Percentiles rank a stretch among this genome's conserved stretches.
phyloP scores from a whole-genome alignment of 2,113 vertebrate species.

The Myrmecobius fasciatus region DNA sequence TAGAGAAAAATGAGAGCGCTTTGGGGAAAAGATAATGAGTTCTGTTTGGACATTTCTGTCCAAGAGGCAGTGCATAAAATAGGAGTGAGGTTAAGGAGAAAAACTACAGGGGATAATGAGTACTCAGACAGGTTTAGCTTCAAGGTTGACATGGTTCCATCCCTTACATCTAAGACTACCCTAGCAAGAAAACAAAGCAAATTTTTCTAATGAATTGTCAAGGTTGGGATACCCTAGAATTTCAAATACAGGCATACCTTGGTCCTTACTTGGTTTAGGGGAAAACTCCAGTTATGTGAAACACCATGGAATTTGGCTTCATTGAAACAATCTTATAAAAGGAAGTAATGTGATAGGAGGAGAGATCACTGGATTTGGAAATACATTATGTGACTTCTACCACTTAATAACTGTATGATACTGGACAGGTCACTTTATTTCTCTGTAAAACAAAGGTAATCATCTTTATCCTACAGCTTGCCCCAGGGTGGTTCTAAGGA shows the following conservation, averaged over 20 bases:
- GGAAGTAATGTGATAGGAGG: neutral
- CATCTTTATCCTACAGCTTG: neutral
- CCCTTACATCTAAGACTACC: neutral
- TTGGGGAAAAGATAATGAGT: neutral
- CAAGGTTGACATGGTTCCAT: neutral
- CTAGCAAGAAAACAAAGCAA: neutral
- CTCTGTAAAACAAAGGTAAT: neutral
- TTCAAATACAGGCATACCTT: neutral
- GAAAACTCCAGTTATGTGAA: neutral
- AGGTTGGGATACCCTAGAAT: neutral
- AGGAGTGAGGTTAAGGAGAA: neutral
- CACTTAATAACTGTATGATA: neutral
- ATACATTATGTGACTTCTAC: neutral
- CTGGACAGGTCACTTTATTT: neutral
- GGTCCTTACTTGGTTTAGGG: neutral
- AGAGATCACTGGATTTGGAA: neutral
- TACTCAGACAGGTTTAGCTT: neutral
- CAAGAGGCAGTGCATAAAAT: neutral
- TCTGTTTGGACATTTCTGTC: neutral
- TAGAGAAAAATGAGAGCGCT: neutral
- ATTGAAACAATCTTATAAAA: neutral
- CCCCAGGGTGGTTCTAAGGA: neutral
- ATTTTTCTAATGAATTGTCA: neutral
- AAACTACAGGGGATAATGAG: neutral
- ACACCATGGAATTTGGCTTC: neutral